A percentile compares a stretch with the other conserved stretches of the same genome.
These are phyloP conservation scores for Heteropelma amictum DNA, from an alignment of 2,888 invertebrate genomes.

Conservation along the genomic window DNA sequence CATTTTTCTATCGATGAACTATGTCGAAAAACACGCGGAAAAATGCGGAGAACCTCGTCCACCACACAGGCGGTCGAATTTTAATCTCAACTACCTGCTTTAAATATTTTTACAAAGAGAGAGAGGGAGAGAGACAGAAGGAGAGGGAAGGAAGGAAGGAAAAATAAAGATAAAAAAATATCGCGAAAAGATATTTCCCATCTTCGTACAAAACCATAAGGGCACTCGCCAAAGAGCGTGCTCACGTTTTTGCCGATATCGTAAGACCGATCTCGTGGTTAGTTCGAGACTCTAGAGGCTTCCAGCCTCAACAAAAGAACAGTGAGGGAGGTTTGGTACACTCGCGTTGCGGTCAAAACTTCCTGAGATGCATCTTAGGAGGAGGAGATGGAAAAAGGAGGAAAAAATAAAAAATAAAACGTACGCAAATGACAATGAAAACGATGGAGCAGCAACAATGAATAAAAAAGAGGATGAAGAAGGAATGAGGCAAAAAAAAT, in stretches of 20 bases:
- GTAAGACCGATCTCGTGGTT: slow-evolving; percentile 55
- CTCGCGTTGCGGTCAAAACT: slow-evolving; percentile 19
- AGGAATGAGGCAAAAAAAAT: not conserved
- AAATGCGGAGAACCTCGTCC: too few relatives aligned
- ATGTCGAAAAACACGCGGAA: too few relatives aligned
- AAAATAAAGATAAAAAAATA: slow-evolving; percentile 6
- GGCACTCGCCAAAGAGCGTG: slow-evolving; percentile 24
- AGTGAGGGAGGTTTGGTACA: slow-evolving; percentile 8
- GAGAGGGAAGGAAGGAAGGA: slow-evolving; percentile 27
- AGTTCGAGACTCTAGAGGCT: slow-evolving; percentile 22
- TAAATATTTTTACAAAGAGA: not conserved
- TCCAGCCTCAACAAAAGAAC: slow-evolving; percentile 20
- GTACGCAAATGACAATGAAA: too few relatives aligned
- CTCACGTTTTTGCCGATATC: slow-evolving; percentile 45
- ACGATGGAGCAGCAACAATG: not conserved
- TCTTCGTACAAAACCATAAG: too few relatives aligned
- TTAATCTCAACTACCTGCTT: too few relatives aligned
- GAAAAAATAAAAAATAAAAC: not conserved
- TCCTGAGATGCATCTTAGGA: not conserved
- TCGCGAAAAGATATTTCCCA: too few relatives aligned
- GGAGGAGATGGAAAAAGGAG: not conserved
- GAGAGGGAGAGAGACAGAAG: slow-evolving; percentile 8
- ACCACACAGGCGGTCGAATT: too few relatives aligned
- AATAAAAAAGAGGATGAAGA: not conserved
- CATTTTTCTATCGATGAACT: too few relatives aligned